Evolutionary conservation across 2,797 vertebrate genomes (phyloP).

Genomic region (Merluccius polli): DNA sequence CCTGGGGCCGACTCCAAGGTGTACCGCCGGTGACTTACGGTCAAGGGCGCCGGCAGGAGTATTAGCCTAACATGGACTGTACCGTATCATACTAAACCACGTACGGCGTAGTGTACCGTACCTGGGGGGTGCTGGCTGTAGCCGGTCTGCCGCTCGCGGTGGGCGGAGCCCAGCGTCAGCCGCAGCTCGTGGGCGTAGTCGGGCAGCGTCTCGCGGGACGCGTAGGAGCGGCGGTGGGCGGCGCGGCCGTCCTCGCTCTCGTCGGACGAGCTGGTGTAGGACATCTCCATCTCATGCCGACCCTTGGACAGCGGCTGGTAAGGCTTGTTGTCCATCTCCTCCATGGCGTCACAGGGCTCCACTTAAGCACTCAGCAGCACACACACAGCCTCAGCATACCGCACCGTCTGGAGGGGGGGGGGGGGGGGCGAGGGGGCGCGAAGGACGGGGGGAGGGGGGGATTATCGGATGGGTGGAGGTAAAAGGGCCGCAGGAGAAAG

Average conservation of each 20-base stretch:
- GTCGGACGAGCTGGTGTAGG: slow-evolving; percentile 94
- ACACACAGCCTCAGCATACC: slow-evolving; percentile 53
- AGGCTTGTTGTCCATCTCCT: slow-evolving; percentile 97
- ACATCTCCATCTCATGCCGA: slow-evolving; percentile 93
- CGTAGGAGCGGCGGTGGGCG: slow-evolving; percentile 86
- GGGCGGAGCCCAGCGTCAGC: slow-evolving; percentile 83
- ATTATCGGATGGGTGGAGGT: neutral
- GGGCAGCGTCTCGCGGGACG: slow-evolving; percentile 90
- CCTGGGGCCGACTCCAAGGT: too few relatives aligned
- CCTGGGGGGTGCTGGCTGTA: slow-evolving; percentile 86
- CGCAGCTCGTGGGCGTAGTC: slow-evolving; percentile 90
- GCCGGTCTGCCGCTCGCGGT: slow-evolving; percentile 83
- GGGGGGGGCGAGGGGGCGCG: slow-evolving; percentile 3
- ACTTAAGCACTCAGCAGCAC: slow-evolving; percentile 77
- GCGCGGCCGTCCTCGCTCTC: slow-evolving; percentile 88
- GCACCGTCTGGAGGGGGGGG: slow-evolving; percentile 65
- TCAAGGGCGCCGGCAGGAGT: too few relatives aligned
- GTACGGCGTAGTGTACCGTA: slow-evolving; percentile 47
- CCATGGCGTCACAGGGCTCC: slow-evolving; percentile 81
- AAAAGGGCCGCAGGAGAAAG: slow-evolving; percentile 20
- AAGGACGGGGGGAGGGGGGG: neutral
- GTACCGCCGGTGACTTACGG: too few relatives aligned
- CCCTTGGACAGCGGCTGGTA: slow-evolving; percentile 95
- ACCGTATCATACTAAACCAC: too few relatives aligned
- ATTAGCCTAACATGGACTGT: too few relatives aligned